phyloP scores from a whole-genome alignment of 2,113 vertebrate genomes.

The Menura novaehollandiae region DNA sequence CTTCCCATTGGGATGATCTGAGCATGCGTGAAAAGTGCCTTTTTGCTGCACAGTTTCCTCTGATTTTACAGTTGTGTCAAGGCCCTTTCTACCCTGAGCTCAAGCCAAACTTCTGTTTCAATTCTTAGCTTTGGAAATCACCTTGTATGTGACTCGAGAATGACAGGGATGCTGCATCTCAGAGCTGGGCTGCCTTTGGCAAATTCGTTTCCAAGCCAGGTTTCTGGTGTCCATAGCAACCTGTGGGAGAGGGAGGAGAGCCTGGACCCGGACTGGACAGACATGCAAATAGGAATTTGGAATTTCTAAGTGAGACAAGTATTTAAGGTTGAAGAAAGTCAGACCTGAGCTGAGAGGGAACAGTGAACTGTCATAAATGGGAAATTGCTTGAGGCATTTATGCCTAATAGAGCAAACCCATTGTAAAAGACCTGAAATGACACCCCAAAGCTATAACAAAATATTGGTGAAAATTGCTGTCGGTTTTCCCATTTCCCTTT shows the following conservation, averaged over 20 bases:
- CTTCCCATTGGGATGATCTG: neutral
- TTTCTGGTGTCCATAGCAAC: constrained; percentile 13
- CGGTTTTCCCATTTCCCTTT: neutral
- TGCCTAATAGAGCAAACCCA: neutral
- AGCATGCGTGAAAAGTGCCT: neutral
- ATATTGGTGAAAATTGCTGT: neutral
- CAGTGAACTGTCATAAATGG: neutral
- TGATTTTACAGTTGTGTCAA: neutral
- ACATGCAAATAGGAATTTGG: neutral
- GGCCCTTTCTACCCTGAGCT: neutral
- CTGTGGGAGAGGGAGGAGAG: neutral
- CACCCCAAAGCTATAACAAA: neutral
- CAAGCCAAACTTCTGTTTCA: neutral
- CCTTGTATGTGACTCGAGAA: neutral
- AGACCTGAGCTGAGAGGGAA: neutral
- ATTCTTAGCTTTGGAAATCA: neutral
- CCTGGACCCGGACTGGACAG: neutral
- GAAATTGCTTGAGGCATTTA: neutral
- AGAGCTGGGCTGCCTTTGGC: neutral
- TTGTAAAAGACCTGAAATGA: neutral
- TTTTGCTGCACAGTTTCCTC: neutral
- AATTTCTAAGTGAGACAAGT: neutral
- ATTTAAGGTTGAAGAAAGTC: neutral
- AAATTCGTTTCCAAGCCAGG: neutral
- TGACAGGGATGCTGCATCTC: neutral